Percentiles rank a stretch among this genome's conserved stretches.
These are phyloP conservation scores for Rostratula benghalensis DNA, from an alignment of 2,113 vertebrate genomes.

Conservation along the genomic window DNA sequence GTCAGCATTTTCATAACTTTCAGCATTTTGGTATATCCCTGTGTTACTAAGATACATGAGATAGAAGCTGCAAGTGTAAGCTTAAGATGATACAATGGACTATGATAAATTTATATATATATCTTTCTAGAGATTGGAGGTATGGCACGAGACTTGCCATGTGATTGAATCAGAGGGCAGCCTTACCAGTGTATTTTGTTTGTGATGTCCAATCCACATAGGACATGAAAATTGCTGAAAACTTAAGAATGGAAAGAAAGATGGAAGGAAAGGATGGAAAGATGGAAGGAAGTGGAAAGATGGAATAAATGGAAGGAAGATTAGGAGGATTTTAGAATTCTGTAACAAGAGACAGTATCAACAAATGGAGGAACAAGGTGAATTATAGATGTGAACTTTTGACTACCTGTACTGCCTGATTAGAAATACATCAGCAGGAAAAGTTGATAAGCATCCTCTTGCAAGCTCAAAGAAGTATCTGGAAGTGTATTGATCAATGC, in stretches of 20 bases:
- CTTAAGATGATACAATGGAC: neutral
- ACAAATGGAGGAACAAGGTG: neutral
- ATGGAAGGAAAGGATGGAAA: neutral
- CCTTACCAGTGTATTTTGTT: neutral
- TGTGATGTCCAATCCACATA: neutral
- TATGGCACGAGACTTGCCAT: neutral
- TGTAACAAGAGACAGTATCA: neutral
- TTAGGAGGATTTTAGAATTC: neutral
- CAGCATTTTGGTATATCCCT: neutral
- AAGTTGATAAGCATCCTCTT: neutral
- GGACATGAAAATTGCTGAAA: neutral
- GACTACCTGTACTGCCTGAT: neutral
- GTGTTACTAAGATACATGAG: neutral
- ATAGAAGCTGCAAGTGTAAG: neutral
- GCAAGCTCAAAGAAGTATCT: neutral
- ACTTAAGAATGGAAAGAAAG: neutral
- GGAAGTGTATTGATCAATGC: neutral
- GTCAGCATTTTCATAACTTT: neutral
- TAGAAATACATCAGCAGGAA: neutral
- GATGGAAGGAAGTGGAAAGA: neutral
- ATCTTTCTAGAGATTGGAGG: neutral
- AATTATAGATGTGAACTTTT: constrained; percentile 16
- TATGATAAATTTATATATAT: neutral
- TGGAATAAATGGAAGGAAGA: neutral
- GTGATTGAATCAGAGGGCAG: neutral